Conservation (phyloP, 2,888 invertebrate genomes). For the Allacma fusca region DNA sequence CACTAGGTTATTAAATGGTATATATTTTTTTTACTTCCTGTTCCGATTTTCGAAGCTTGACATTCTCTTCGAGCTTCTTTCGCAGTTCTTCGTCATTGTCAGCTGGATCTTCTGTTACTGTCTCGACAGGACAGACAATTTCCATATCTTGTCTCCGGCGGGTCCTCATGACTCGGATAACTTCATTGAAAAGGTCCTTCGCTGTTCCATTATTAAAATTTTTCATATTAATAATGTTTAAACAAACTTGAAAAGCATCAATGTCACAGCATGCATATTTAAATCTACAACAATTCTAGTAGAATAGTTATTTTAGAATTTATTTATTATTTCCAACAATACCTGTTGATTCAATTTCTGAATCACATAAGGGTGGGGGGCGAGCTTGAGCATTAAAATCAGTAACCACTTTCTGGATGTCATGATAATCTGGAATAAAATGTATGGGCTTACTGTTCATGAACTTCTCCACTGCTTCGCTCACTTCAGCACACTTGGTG, state of each 20-base stretch:
- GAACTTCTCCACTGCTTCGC: constrained; percentile 26
- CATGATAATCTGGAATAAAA: constrained; percentile 30
- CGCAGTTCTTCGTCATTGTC: constrained; percentile 27
- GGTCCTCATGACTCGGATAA: neutral
- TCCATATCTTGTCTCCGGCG: constrained; percentile 32
- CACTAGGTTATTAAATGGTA: neutral
- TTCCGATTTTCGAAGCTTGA: neutral
- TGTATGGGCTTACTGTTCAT: constrained; percentile 16
- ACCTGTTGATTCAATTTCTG: neutral
- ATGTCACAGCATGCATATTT: too few relatives aligned
- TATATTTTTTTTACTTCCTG: constrained; percentile 10
- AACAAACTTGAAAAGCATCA: too few relatives aligned
- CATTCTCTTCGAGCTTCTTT: constrained; percentile 32
- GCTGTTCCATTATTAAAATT: neutral
- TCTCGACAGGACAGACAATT: constrained; percentile 14
- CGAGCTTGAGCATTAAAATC: neutral
- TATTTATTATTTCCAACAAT: neutral
- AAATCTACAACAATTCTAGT: too few relatives aligned
- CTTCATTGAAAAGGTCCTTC: neutral
- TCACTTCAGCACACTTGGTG: constrained; percentile 14
- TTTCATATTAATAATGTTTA: neutral
- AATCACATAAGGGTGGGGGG: neutral
- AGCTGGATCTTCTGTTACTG: neutral
- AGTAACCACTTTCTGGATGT: constrained; percentile 14
- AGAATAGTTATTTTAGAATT: neutral